Evolutionary conservation across 2,113 vertebrate species (phyloP).

Genomic region (Etheostoma cragini): DNA sequence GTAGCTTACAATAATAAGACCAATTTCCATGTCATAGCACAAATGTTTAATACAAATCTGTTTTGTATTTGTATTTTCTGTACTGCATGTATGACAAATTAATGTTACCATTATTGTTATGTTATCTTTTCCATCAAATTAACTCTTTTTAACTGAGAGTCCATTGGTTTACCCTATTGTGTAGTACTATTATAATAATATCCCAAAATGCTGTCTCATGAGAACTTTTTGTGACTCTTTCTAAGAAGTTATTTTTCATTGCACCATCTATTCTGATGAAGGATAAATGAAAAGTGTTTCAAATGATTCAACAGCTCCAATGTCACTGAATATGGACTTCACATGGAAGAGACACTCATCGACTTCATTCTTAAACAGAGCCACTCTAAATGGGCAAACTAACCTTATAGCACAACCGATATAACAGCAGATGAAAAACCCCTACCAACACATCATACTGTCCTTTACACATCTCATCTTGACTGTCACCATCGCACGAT

Average conservation of each 20-base stretch:
- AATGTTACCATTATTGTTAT: not conserved
- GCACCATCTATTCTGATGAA: slow-evolving; percentile 8
- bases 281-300: slow-evolving; percentile 8
- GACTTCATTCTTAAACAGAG: slow-evolving; percentile 46
- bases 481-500: slow-evolving; percentile 6
- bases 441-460: slow-evolving; percentile 14
- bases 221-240: not conserved
- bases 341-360: slow-evolving; percentile 23
- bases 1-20: not conserved
- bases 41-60: not conserved
- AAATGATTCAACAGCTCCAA: slow-evolving; percentile 22
- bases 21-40: not conserved
- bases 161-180: not conserved
- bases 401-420: slow-evolving; percentile 23
- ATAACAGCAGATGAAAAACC: slow-evolving; percentile 19
- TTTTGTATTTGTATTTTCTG: not conserved
- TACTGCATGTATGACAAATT: not conserved
- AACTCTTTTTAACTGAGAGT: not conserved
- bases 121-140: not conserved
- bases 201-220: not conserved
- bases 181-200: too few species aligned
- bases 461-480: slow-evolving; percentile 12
- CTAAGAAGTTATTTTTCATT: not conserved
- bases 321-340: slow-evolving; percentile 50
- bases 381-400: slow-evolving; percentile 2